Percentiles rank a stretch among this genome's conserved stretches.
These are phyloP conservation scores for Choloepus hoffmanni DNA, from an alignment of 2,113 vertebrate species.

Conservation along the genomic window DNA sequence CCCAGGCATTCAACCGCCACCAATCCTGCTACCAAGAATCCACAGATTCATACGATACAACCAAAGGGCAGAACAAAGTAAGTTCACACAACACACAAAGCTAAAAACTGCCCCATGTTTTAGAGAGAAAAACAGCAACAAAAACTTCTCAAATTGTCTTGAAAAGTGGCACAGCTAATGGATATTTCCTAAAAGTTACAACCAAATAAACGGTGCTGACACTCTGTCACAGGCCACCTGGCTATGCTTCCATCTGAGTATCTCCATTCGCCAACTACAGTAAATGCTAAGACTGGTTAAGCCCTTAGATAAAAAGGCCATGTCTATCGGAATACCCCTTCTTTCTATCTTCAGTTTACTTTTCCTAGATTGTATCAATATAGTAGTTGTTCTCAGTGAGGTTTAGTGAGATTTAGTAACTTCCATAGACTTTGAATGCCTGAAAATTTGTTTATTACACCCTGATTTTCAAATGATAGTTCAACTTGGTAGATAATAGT, in stretches of 20 bases:
- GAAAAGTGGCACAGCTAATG: not conserved
- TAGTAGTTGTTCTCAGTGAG: not conserved
- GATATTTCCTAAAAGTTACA: not conserved
- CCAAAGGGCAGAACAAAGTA: not conserved
- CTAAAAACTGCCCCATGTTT: not conserved
- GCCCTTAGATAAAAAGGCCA: conserved; percentile 68
- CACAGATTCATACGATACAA: accelerated
- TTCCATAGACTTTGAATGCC: not conserved
- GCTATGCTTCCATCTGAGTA: accelerated
- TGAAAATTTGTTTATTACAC: not conserved
- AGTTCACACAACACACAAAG: not conserved
- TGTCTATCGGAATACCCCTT: not conserved
- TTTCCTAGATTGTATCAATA: not conserved
- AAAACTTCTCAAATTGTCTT: not conserved
- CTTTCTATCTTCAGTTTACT: not conserved
- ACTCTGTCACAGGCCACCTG: not conserved
- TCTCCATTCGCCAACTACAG: not conserved
- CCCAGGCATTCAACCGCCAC: not conserved
- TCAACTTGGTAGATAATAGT: not conserved
- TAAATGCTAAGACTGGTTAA: not conserved
- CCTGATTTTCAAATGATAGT: not conserved
- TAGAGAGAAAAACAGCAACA: not conserved
- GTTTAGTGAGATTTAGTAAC: not conserved
- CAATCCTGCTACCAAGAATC: not conserved
- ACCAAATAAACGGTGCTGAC: accelerated